Evolutionary conservation across 2,113 vertebrate genomes (phyloP).

Genomic region (Sporophila hypoxantha): DNA sequence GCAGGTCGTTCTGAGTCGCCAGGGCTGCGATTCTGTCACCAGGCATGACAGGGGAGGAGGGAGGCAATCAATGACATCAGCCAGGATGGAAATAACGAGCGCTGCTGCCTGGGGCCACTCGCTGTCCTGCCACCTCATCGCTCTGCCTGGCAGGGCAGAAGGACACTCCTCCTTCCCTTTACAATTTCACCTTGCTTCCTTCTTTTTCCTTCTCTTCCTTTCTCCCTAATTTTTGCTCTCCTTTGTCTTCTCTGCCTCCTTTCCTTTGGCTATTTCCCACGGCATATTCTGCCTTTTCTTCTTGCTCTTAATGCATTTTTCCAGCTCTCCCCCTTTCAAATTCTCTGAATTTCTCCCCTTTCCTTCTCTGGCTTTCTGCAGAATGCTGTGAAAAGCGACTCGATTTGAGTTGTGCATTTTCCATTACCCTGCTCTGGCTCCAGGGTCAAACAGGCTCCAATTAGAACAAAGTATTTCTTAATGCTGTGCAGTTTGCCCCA

Average conservation of each 20-base stretch:
- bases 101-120: slow-evolving; percentile 3
- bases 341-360: background rate
- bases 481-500: slow-evolving; percentile 15
- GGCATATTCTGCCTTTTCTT: background rate
- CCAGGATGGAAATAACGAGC: slow-evolving; percentile 53
- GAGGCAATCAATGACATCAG: slow-evolving; percentile 48
- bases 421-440: slow-evolving; percentile 39
- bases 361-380: background rate
- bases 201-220: background rate
- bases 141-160: slow-evolving; percentile 13
- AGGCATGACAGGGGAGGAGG: background rate
- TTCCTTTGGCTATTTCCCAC: background rate
- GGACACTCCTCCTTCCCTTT: background rate
- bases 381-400: background rate
- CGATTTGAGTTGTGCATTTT: background rate
- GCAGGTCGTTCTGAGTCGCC: background rate
- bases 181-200: background rate
- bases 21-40: background rate
- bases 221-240: background rate
- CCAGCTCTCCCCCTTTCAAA: background rate
- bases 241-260: background rate
- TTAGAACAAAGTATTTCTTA: slow-evolving; percentile 44
- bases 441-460: slow-evolving; percentile 43
- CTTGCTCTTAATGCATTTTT: background rate
- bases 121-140: slow-evolving; percentile 13